Conservation (phyloP, 2,113 vertebrate genomes). For the Etia nguti region DNA sequence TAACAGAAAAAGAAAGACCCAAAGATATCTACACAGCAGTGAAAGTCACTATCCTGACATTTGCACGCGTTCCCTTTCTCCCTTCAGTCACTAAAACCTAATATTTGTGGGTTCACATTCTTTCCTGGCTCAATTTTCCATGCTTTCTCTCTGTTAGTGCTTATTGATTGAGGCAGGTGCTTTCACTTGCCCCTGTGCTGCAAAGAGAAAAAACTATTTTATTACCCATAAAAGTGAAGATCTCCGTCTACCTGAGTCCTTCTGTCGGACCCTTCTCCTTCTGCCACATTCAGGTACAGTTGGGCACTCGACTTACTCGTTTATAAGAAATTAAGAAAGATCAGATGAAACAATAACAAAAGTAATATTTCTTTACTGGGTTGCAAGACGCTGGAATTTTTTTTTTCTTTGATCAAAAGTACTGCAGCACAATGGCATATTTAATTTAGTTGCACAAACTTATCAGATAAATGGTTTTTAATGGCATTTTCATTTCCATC, state of each 20-base stretch:
- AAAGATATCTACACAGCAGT: neutral
- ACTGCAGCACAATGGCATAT: too few species aligned
- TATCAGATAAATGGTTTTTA: too few species aligned
- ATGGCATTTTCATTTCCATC: too few species aligned
- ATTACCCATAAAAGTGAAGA: constrained; percentile 27
- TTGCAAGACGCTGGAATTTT: neutral
- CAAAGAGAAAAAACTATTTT: constrained; percentile 22
- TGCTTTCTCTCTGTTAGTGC: neutral
- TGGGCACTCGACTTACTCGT: neutral
- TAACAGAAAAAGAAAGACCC: neutral
- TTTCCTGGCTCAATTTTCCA: neutral
- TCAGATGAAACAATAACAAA: neutral
- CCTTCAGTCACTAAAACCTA: constrained; percentile 9
- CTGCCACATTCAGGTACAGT: neutral
- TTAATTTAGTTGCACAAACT: too few species aligned
- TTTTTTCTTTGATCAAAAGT: neutral
- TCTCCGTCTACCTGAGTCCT: constrained; percentile 4
- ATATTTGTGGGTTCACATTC: constrained; percentile 39
- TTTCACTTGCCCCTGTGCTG: constrained; percentile 10
- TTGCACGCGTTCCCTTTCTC: constrained; percentile 1
- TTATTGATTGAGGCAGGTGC: constrained; percentile 27
- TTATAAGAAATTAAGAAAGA: neutral
- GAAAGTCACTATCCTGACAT: neutral
- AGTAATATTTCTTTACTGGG: neutral
- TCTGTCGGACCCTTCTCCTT: neutral